phyloP scores from a whole-genome alignment of 1,140 invertebrate genomes.

The Choristoneura fumiferana region DNA sequence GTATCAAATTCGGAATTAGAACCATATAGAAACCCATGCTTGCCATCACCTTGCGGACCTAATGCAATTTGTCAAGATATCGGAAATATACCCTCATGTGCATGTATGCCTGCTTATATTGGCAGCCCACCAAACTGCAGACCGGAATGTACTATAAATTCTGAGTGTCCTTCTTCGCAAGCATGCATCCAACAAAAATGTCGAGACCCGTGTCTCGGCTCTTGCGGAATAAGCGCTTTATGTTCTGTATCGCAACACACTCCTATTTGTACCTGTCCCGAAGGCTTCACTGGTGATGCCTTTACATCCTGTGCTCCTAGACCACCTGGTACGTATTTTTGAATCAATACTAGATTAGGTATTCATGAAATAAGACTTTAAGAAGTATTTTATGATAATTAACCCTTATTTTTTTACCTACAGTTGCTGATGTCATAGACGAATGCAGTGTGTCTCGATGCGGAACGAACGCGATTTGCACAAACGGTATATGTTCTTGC shows the following conservation, averaged over 20 bases:
- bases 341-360: neutral
- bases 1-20: constrained; percentile 63
- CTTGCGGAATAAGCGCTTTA: constrained; percentile 83
- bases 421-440: constrained; percentile 42
- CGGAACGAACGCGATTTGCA: constrained; percentile 82
- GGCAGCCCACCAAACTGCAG: constrained; percentile 86
- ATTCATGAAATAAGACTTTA: neutral
- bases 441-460: constrained; percentile 82
- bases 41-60: constrained; percentile 86
- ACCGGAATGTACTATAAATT: constrained; percentile 86
- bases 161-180: constrained; percentile 83
- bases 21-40: constrained; percentile 84
- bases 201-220: constrained; percentile 84
- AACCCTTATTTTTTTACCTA: constrained; percentile 20
- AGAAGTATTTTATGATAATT: too few relatives aligned
- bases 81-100: constrained; percentile 82
- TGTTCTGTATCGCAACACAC: constrained; percentile 86
- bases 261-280: constrained; percentile 85
- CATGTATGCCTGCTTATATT: constrained; percentile 83
- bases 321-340: constrained; percentile 56
- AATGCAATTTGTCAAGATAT: constrained; percentile 83
- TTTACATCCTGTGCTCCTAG: constrained; percentile 80
- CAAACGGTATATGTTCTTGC: constrained; percentile 82
- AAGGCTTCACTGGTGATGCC: constrained; percentile 85
- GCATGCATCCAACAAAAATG: constrained; percentile 86